Evolutionary conservation across 1,140 invertebrate genomes (phyloP).

Genomic region (Elysia chlorotica): DNA sequence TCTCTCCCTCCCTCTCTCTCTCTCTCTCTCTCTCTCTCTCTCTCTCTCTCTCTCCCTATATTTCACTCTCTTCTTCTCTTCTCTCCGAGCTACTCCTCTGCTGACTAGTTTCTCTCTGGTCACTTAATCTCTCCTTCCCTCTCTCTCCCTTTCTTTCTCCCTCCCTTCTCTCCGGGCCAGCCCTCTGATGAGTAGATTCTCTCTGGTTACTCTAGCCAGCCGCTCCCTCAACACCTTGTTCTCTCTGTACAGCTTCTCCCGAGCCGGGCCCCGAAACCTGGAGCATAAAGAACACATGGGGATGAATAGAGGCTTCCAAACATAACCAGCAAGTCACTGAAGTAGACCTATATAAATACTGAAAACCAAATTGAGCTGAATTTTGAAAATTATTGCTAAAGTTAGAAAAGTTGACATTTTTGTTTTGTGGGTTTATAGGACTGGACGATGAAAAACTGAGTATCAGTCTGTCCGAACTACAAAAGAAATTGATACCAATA

Average conservation of each 20-base stretch:
- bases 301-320: no score
- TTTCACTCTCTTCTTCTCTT: background rate
- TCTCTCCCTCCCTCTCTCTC: conserved; percentile 15
- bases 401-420: no score
- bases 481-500: no score
- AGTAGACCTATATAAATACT: no score
- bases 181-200: background rate
- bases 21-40: conserved; percentile 18
- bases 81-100: background rate
- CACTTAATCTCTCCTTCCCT: background rate
- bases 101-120: background rate
- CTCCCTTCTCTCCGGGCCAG: background rate
- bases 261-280: background rate
- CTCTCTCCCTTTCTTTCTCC: background rate
- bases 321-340: no score
- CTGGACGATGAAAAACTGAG: no score
- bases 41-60: background rate
- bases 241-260: background rate
- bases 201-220: background rate
- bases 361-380: no score
- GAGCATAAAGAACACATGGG: no score
- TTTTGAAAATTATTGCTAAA: no score
- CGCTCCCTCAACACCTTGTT: background rate
- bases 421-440: no score
- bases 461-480: no score